These are phyloP conservation scores for Spermophilus dauricus DNA, from an alignment of 2,113 vertebrate genomes.

Conservation along the genomic window DNA sequence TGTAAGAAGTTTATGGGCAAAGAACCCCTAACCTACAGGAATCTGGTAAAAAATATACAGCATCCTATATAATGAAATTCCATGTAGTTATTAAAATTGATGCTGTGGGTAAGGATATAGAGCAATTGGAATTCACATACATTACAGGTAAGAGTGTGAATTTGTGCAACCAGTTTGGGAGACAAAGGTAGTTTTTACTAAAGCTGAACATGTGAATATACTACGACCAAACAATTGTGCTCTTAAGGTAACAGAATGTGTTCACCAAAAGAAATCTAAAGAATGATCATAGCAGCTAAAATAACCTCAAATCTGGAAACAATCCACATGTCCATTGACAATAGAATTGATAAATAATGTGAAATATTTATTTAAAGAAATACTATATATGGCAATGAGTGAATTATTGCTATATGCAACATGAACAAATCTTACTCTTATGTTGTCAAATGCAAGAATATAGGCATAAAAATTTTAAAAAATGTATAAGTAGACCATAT, in stretches of 20 bases:
- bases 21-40: background rate
- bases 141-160: background rate
- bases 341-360: background rate
- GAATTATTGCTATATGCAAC: background rate
- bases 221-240: background rate
- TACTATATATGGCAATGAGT: background rate
- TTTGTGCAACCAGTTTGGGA: background rate
- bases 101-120: background rate
- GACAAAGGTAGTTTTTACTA: background rate
- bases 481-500: background rate
- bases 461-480: background rate
- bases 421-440: background rate
- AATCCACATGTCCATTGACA: background rate
- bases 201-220: background rate
- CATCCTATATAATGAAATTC: background rate
- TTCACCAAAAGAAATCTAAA: background rate
- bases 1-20: background rate
- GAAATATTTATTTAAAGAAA: background rate
- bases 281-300: background rate
- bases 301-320: background rate
- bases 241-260: background rate
- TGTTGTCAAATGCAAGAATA: background rate
- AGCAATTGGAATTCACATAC: background rate
- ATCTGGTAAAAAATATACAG: background rate
- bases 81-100: background rate